Base-by-base conservation (phyloP, 2,888 invertebrate species). In the Erannis defoliaria region DNA sequence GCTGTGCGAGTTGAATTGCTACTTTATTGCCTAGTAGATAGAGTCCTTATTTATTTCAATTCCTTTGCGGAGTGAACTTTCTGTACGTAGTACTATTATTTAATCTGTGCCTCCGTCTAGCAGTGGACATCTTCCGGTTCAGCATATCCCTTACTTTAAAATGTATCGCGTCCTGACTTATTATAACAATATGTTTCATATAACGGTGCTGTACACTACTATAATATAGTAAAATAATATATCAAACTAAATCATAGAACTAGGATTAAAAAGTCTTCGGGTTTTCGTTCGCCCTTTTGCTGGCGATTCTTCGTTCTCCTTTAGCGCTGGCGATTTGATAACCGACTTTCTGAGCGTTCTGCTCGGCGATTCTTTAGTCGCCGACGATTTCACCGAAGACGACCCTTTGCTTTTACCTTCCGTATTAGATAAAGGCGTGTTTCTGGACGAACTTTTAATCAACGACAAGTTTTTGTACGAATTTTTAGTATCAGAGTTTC, bases 241-340 rank as follows among this genome's bases (percentile, higher is more conserved):
- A n/a, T n/a, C n/a, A n/a, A n/a, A n/a, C 9, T 45, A 26, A 45
- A 31, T 18, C 18, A 12, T 9, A 35, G 21, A 19, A n/a, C 19
- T 49, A 2, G 50, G 50, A 38, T 50, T 50, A 10, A 14, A 50
- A 3, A 50, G 50, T 38, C 23, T 37, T 2, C 50, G 37, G 12
- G 16, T 38, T 18, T 5, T 50, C 12, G 12, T 31, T 18, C 31
- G 18, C 5, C 12, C 18, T 5, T 12, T 31, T n/a, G 5, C 42
- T 5, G 42, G 42, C 0, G 18, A 26, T 14, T 43, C 14, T 43
- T 14, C 23, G 6, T 10, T 19, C 19, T 8, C 43, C 8, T 26
- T 26, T 26, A 6, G 14, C 12, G 14, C 26, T 16, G 26, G 26
- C 43, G 46, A 31, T 1, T 9, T 12, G 5, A 12, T 49, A 6